These are phyloP conservation scores for Poecilia wingei DNA, from an alignment of 2,797 vertebrate genomes.

Conservation along the genomic window DNA sequence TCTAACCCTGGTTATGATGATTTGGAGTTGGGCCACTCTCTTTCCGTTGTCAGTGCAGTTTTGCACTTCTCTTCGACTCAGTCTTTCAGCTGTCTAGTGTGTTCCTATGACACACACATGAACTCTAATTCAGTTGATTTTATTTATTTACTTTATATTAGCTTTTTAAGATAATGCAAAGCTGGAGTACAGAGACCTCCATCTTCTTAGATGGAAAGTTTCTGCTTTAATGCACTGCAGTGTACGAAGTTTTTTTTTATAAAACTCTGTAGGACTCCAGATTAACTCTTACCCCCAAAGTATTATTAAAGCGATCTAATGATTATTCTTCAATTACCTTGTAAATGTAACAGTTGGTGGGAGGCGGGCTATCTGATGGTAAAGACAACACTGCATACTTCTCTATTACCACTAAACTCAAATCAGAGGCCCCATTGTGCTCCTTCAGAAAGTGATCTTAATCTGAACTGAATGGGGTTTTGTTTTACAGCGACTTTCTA, in stretches of 20 bases:
- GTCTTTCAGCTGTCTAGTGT: background rate
- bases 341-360: slow-evolving; percentile 13
- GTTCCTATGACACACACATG: background rate
- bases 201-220: background rate
- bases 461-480: slow-evolving; percentile 76
- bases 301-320: background rate
- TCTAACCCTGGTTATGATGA: background rate
- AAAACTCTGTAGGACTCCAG: background rate
- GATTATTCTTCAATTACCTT: background rate
- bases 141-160: background rate
- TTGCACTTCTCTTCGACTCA: background rate
- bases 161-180: background rate
- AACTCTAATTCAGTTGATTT: background rate
- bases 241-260: background rate
- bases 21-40: background rate
- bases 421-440: slow-evolving; percentile 77
- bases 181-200: background rate
- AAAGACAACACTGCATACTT: slow-evolving; percentile 63
- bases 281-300: background rate
- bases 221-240: background rate
- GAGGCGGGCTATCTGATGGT: slow-evolving; percentile 37
- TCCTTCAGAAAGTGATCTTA: slow-evolving; percentile 76
- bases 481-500: slow-evolving; percentile 73
- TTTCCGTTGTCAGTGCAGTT: background rate
- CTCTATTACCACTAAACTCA: slow-evolving; percentile 67